These are phyloP conservation scores for Drosophila buzzatii DNA, from an alignment of 2,888 invertebrate genomes.

Conservation along the genomic window DNA sequence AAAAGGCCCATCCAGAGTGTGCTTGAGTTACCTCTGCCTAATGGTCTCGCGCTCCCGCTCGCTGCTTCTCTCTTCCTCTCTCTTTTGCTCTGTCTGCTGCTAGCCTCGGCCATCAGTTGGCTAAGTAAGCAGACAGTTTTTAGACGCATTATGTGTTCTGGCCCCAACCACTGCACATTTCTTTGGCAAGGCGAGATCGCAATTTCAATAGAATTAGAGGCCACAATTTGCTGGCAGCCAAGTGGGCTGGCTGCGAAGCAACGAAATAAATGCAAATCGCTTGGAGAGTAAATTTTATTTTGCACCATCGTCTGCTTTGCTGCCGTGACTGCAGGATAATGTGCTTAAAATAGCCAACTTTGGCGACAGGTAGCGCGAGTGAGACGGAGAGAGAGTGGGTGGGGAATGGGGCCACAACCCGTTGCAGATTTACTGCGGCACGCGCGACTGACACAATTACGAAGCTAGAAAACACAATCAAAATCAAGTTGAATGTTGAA, in stretches of 20 bases:
- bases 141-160: conserved; percentile 47
- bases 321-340: conserved; percentile 60
- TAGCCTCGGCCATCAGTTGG: conserved; percentile 29
- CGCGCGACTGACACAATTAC: conserved; percentile 54
- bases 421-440: conserved; percentile 40
- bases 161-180: conserved; percentile 49
- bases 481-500: conserved; percentile 76
- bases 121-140: conserved; percentile 72
- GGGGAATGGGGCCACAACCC: not conserved
- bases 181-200: conserved; percentile 52
- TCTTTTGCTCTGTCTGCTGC: not conserved
- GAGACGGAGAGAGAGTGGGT: not conserved
- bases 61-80: not conserved
- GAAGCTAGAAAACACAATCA: conserved; percentile 68
- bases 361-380: conserved; percentile 64
- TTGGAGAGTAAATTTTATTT: conserved; percentile 74
- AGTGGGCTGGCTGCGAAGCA: not conserved
- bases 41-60: conserved; percentile 42
- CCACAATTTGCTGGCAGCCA: conserved; percentile 46
- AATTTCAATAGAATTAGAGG: conserved; percentile 65
- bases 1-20: conserved; percentile 6
- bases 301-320: conserved; percentile 12
- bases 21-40: conserved; percentile 47
- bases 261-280: conserved; percentile 77
- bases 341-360: conserved; percentile 62